These are phyloP conservation scores for Agrotis ipsilon DNA, from an alignment of 2,888 invertebrate genomes.

Conservation along the genomic window DNA sequence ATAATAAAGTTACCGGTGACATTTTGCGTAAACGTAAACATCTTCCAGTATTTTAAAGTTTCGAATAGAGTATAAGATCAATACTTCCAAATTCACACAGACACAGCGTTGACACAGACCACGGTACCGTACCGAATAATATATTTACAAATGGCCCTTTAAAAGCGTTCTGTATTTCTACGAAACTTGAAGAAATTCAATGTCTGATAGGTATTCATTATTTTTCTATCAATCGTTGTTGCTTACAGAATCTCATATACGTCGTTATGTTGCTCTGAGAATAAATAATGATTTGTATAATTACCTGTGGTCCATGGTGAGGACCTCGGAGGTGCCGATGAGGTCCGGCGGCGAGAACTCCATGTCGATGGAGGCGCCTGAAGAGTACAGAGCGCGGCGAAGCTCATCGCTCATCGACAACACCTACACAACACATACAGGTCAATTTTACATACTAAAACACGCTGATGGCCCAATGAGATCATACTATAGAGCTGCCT, in stretches of 20 bases:
- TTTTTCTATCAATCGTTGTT: too few species aligned
- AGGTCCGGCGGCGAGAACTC: slow-evolving; percentile 97
- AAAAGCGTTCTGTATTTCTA: background rate
- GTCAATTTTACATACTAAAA: slow-evolving; percentile 8
- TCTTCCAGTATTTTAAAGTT: background rate
- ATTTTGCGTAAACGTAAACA: background rate
- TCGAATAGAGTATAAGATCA: too few species aligned
- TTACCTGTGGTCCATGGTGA: slow-evolving; percentile 96
- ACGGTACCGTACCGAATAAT: too few species aligned
- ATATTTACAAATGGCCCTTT: too few species aligned
- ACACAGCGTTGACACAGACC: too few species aligned
- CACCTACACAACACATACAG: slow-evolving; percentile 91
- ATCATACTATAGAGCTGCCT: slow-evolving; percentile 2
- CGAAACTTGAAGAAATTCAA: background rate
- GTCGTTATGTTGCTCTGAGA: background rate
- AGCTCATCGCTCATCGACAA: slow-evolving; percentile 98
- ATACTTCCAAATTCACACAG: too few species aligned
- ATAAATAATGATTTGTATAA: background rate
- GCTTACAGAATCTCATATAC: too few species aligned
- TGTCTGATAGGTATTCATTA: too few species aligned
- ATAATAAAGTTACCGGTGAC: background rate
- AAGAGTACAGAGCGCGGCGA: slow-evolving; percentile 95
- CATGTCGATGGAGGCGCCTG: slow-evolving; percentile 95
- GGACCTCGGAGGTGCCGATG: slow-evolving; percentile 96
- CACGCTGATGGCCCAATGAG: background rate